Evolutionary conservation across 2,888 invertebrate genomes (phyloP).

Genomic region (Drosophila paramelanica): DNA sequence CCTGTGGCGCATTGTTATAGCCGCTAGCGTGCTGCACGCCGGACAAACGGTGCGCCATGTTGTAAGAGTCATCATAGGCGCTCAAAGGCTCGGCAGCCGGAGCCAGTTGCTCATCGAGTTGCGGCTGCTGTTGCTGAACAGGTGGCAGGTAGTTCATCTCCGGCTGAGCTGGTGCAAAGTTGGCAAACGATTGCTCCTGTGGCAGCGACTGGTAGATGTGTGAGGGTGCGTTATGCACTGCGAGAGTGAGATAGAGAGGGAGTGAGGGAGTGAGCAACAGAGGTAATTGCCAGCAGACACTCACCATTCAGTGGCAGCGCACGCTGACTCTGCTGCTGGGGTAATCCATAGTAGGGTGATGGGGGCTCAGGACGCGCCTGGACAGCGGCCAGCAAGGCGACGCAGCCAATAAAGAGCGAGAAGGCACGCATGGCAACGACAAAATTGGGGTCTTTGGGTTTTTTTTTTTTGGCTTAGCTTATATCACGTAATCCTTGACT

Average conservation of each 20-base stretch:
- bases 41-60: conserved; percentile 79
- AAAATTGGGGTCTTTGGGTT: conserved; percentile 42
- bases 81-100: conserved; percentile 48
- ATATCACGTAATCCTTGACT: conserved; percentile 81
- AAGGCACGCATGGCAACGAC: conserved; percentile 78
- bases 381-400: conserved; percentile 75
- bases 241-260: not conserved
- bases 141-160: conserved; percentile 68
- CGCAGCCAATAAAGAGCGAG: conserved; percentile 76
- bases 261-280: not conserved
- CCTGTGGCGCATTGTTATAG: conserved; percentile 74
- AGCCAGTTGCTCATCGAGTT: conserved; percentile 50
- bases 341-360: conserved; percentile 83
- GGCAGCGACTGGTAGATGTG: conserved; percentile 79
- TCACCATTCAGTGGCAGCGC: conserved; percentile 85
- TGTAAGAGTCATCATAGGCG: conserved; percentile 78
- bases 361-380: conserved; percentile 83
- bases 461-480: conserved; percentile 80
- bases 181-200: conserved; percentile 67
- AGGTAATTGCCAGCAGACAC: conserved; percentile 45
- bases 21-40: conserved; percentile 70
- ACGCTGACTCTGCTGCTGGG: conserved; percentile 83
- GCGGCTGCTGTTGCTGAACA: conserved; percentile 44
- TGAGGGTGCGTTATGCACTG: conserved; percentile 64
- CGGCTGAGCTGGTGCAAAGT: conserved; percentile 58